A percentile compares a stretch with the other conserved stretches of the same genome.
phyloP scores from a whole-genome alignment of 2,888 invertebrate species.

The Cosmopolites sordidus region DNA sequence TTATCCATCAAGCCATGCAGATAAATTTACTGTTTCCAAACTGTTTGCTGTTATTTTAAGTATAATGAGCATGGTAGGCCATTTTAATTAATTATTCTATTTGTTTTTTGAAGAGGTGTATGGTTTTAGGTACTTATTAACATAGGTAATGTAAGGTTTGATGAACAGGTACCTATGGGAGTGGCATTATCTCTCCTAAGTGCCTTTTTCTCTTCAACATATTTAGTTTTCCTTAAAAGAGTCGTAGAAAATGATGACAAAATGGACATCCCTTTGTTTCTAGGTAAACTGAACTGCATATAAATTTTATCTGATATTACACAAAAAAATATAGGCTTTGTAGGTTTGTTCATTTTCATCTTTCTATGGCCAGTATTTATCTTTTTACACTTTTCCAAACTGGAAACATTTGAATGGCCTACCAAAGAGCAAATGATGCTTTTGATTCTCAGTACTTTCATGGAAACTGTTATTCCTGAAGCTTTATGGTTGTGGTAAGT shows the following conservation, averaged over 20 bases:
- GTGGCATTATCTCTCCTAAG: constrained; percentile 79
- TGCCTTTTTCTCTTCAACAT: constrained; percentile 85
- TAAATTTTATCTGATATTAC: too few relatives aligned
- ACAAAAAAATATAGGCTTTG: constrained; percentile 65
- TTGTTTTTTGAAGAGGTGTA: constrained; percentile 5
- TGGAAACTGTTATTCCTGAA: constrained; percentile 89
- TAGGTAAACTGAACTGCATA: constrained; percentile 60
- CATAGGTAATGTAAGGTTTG: constrained; percentile 64
- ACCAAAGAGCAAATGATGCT: constrained; percentile 74
- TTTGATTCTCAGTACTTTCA: constrained; percentile 77
- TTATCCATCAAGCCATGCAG: constrained; percentile 76
- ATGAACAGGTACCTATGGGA: constrained; percentile 68
- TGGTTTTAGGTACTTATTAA: constrained; percentile 67
- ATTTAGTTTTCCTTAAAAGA: constrained; percentile 80
- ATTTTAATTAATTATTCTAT: constrained; percentile 30
- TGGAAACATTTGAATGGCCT: constrained; percentile 84
- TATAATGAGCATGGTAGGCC: constrained; percentile 71
- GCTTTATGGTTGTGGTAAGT: constrained; percentile 86
- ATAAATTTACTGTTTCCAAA: constrained; percentile 84
- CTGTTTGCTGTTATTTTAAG: constrained; percentile 74
- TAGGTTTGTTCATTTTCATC: constrained; percentile 86
- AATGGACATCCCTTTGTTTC: constrained; percentile 91
- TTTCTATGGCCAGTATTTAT: constrained; percentile 88
- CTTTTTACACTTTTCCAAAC: constrained; percentile 73
- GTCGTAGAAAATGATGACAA: constrained; percentile 90